These are phyloP conservation scores for Zapornia atra DNA, from an alignment of 2,113 vertebrate species.

Conservation along the genomic window DNA sequence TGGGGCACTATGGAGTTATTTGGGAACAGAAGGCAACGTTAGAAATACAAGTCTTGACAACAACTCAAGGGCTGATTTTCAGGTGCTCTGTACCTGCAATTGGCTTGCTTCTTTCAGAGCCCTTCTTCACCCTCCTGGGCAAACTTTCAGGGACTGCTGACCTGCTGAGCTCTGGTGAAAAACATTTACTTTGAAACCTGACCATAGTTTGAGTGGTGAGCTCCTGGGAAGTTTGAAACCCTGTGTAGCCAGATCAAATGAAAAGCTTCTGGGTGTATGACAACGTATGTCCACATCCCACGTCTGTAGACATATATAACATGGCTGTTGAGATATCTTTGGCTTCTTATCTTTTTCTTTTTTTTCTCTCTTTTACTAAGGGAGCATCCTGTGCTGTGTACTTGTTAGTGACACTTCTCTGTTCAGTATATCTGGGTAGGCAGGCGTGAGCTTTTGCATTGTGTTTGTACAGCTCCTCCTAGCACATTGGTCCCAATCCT, in stretches of 20 bases:
- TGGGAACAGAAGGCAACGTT: background rate
- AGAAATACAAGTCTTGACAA: conserved; percentile 8
- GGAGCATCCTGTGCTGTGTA: background rate
- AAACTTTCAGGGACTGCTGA: background rate
- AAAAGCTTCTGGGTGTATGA: background rate
- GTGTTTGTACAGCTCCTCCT: background rate
- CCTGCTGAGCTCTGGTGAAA: background rate
- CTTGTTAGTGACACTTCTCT: background rate
- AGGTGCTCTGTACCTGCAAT: background rate
- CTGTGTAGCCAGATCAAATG: background rate
- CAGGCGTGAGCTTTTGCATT: background rate
- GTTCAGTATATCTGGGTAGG: background rate
- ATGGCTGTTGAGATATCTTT: background rate
- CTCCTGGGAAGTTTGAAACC: background rate
- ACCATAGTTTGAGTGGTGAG: background rate
- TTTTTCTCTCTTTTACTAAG: background rate
- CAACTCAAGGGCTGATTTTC: background rate
- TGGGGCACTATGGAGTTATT: conserved; percentile 4
- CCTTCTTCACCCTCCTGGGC: background rate
- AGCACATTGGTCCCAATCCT: background rate
- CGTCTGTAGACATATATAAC: background rate
- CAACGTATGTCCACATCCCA: background rate
- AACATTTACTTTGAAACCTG: background rate
- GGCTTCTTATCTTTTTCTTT: background rate
- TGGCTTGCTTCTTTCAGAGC: background rate